Evolutionary conservation across 1,140 invertebrate genomes (phyloP), one percentile per base, ranked within the genome.

Genomic region (Habropoda laboriosa): DNA sequence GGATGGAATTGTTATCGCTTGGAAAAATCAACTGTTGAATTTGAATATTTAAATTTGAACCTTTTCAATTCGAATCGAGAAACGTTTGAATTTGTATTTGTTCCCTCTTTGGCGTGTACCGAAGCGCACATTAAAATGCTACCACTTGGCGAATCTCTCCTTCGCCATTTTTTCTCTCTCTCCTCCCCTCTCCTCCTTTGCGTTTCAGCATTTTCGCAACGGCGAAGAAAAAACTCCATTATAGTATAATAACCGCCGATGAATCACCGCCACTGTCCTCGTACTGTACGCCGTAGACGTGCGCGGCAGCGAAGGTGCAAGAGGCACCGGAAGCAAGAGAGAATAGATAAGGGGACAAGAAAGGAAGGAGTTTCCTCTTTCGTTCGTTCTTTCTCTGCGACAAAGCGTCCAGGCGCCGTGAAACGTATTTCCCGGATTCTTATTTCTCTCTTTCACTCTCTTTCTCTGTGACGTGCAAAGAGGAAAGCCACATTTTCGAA

Each of bases 181-280:
- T 13, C 5, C 3, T 2, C 5, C 3, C 1, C 2, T 63, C 18
- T 2, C 35, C 18, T 21, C 7, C 35, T 30, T 8, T 13, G 27
- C 27, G 12, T 71, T 57, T 42, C 51, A 7, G 13, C 82, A 90
- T 91, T 91, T 88, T 89, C 88, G 13, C 87, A 89, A n/a, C 88
- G 68, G 51, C 21, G 21, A n/a, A 18, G n/a, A 68, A 87, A 71
- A 85, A 83, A 89, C 82, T 90, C 89, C 88, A 90, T 89, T 89
- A 90, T 79, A 77, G 57, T 79, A 86, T 91, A 90, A 90, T 91
- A 89, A 89, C 83, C 84, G 86, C 73, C 86, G 87, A 90, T 90
- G 89, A 91, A 90, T 90, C 90, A 90, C 80, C 64, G 5, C 12
- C 72, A 80, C 35, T 47, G 16, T 80, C 82, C 80, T 87, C 85